Base-by-base conservation (phyloP, 2,113 vertebrate genomes). In the Corapipo altera region DNA sequence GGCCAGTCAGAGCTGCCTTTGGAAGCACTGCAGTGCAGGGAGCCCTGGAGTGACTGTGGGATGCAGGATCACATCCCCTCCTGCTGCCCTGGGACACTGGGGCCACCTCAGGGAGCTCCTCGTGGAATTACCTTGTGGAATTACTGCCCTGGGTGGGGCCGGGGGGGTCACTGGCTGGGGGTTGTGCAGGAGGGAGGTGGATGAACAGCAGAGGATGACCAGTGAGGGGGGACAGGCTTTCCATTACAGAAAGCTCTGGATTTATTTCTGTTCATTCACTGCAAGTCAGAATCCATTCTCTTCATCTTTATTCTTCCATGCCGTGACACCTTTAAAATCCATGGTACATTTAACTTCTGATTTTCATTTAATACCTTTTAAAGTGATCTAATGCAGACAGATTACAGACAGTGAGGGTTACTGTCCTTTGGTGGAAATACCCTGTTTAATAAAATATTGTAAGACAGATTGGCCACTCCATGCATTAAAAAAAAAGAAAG, bases 341-440 rank as follows among this genome's bases (percentile, higher is more conserved):
- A 66, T 62, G 95, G 91, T 92, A 92, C 95, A 91, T 95, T 95
- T 95, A 95, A 75, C 91, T 88, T 95, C 66, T 85, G 90, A 95
- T 96, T 95, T 91, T 80, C 62, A 62, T 95, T 92, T 95, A 94
- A 89, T 91, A 79, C 73, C 84, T 85, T 88, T 82, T 94, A 94
- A 96, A 95, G 87, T 82, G 89, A 87, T 82, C 87, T 96, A 95
- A 95, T 91, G 89, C 94, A 97, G 95, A 95, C 77, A 76, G 89
- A 93, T 91, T 86, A n/a, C 80, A 92, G 89, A 58, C 80, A 81
- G 72, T 18, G 77, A 84, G 82, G 74, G 76, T 89, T 91, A 55
- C 88, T 84, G 57, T 92, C 84, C 91, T 92, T 61, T 37, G 70
- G 46, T 85, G 80, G 84, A 94, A 91, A 85, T 81, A 44, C 16